Conservation (phyloP, 2,113 vertebrate genomes). For the Ginglymostoma cirratum region DNA sequence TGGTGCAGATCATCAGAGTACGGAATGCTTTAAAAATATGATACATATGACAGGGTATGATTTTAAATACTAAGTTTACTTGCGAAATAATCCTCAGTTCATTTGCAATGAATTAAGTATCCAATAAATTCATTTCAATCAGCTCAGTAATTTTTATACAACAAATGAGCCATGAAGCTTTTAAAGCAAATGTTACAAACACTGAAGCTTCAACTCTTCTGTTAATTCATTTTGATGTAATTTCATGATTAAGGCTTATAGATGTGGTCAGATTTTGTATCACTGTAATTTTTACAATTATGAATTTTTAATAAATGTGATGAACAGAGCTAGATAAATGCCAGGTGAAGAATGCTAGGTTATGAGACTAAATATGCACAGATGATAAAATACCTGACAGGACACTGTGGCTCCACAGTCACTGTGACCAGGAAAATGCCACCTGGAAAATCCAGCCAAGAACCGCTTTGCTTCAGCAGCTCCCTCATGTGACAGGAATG, state of each 20-base stretch:
- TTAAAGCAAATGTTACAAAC: neutral
- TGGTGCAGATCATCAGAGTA: neutral
- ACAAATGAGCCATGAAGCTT: neutral
- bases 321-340: neutral
- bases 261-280: neutral
- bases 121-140: constrained; percentile 2
- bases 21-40: neutral
- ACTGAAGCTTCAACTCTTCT: neutral
- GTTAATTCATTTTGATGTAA: neutral
- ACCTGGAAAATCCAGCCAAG: neutral
- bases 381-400: neutral
- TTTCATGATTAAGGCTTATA: neutral
- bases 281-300: neutral
- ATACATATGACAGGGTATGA: neutral
- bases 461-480: neutral
- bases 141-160: neutral
- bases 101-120: neutral
- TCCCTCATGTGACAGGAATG: neutral
- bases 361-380: too few species aligned
- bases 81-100: neutral
- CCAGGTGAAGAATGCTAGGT: neutral
- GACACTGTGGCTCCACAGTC: neutral
- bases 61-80: neutral
- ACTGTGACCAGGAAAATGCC: neutral
- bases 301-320: neutral